Evolutionary conservation across 2,888 invertebrate species (phyloP), one percentile per base, ranked within the genome.

Genomic region (Cheilosia pagana): DNA sequence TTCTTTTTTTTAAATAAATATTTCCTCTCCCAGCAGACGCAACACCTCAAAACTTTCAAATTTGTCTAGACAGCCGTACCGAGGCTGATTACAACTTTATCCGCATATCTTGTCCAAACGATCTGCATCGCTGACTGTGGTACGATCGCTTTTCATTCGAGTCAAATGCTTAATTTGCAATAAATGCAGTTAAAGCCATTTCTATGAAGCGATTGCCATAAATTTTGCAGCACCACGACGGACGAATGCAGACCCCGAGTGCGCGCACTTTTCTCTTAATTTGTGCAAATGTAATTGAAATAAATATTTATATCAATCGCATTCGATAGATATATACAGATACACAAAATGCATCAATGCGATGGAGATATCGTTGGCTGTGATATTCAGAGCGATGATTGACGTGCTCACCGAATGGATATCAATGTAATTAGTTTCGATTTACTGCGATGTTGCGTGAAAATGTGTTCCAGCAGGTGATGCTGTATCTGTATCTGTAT

Each of bases 1-100:
- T 45, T 35, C 16, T 62, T 12, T 71, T 76, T 60, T 43, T 35
- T 68, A 59, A 8, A 8, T 28, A 28, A 28, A 28, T 28, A 41
- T 62, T 76, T 78, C 57, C 52, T 48, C 76, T 71, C 41, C 45
- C 41, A 70, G 70, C 70, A 81, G 81, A 85, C 85, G 85, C 72
- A 85, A 79, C 85, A 81, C 85, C 85, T 85, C 79, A 85, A 81
- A 85, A 85, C 85, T 85, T 85, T 85, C 85, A 81, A 85, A 85
- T 85, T 85, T 85, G 85, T 85, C 85, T 79, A 85, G 85, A 85
- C 85, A 78, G 55, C 25, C 72, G 41, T 52, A 67, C 53, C 31
- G 52, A 60, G 63, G 70, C 76, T 60, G 83, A 83, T 83, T 83
- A 83, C 83, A 83, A 79, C 83, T 83, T 70, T 70, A 83, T 83